phyloP scores from a whole-genome alignment of 1,140 invertebrate genomes.

The Bombus waltoni region DNA sequence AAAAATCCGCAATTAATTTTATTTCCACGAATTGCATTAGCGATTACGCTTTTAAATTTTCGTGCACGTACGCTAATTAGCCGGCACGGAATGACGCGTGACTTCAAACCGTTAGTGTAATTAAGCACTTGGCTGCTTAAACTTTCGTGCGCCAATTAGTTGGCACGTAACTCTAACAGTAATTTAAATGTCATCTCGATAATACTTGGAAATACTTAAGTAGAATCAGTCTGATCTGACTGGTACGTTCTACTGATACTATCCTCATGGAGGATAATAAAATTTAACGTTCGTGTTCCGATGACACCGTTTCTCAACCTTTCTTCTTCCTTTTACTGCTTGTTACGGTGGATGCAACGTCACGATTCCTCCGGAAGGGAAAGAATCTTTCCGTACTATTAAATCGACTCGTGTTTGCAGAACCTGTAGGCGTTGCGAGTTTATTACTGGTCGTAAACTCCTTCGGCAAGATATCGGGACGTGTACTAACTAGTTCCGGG shows the following conservation, averaged over 20 bases:
- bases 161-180: background rate
- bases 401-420: conserved; percentile 15
- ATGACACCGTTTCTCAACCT: background rate
- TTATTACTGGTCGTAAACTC: conserved; percentile 30
- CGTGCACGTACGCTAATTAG: background rate
- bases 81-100: background rate
- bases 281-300: background rate
- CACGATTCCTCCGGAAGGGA: background rate
- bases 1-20: background rate
- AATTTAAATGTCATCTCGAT: background rate
- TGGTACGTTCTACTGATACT: background rate
- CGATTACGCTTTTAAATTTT: background rate
- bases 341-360: conserved; percentile 10
- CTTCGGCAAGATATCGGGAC: background rate
- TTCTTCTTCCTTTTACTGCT: conserved; percentile 11
- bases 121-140: background rate
- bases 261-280: background rate
- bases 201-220: background rate
- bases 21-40: background rate
- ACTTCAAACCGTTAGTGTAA: background rate
- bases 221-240: background rate
- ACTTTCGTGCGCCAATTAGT: background rate
- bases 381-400: conserved; percentile 12
- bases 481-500: conserved; percentile 13
- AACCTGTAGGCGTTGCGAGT: conserved; percentile 17